A percentile compares a stretch with the other conserved stretches of the same genome.
Conservation (phyloP, 2,797 vertebrate species). For the Babyrousa celebensis region DNA sequence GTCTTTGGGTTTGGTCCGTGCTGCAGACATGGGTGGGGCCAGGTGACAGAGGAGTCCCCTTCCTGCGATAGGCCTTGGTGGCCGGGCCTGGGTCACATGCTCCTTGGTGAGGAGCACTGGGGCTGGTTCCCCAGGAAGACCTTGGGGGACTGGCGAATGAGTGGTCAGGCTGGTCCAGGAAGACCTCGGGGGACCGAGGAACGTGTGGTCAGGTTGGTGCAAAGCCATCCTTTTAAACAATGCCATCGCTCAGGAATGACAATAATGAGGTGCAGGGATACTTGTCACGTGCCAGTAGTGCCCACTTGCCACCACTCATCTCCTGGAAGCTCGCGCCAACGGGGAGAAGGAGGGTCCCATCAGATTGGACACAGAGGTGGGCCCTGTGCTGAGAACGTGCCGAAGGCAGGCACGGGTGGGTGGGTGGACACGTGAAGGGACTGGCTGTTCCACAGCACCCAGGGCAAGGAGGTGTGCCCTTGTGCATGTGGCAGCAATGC, state of each 20-base stretch:
- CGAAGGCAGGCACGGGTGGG: rapidly evolving
- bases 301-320: background rate
- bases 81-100: background rate
- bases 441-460: rapidly evolving
- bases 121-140: background rate
- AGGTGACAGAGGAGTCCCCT: background rate
- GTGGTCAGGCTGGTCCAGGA: too few relatives aligned
- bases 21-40: too few relatives aligned
- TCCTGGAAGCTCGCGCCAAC: background rate
- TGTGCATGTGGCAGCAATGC: rapidly evolving
- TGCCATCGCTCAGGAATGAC: background rate
- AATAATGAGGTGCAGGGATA: rapidly evolving
- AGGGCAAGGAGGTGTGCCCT: too few relatives aligned
- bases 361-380: background rate
- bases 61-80: rapidly evolving
- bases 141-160: too few relatives aligned
- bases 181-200: too few relatives aligned
- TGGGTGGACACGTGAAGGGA: background rate
- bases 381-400: too few relatives aligned
- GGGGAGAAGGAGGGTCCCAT: rapidly evolving
- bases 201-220: too few relatives aligned
- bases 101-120: background rate
- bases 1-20: background rate
- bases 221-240: background rate
- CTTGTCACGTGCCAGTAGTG: background rate